A percentile compares a stretch with the other conserved stretches of the same genome.
These are phyloP conservation scores for Emys orbicularis DNA, from an alignment of 2,797 vertebrate species.

Conservation along the genomic window DNA sequence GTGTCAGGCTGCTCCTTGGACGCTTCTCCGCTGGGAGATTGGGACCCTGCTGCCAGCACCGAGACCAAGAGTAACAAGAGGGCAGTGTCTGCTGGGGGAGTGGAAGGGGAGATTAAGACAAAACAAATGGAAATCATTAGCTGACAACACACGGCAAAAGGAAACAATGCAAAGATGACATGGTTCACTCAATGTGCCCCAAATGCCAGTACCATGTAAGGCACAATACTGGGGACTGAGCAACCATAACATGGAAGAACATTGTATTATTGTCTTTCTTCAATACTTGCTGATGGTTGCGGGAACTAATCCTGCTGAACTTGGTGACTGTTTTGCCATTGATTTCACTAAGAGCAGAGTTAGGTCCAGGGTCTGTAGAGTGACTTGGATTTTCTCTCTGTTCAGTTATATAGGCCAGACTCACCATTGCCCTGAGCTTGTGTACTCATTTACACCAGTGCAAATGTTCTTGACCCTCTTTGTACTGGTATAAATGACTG, in stretches of 20 bases:
- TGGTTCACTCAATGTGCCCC: not conserved
- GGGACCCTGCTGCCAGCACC: not conserved
- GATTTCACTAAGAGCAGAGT: not conserved
- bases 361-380: not conserved
- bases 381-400: not conserved
- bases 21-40: constrained; percentile 63
- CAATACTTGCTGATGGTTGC: not conserved
- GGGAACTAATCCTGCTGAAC: not conserved
- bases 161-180: too few relatives aligned
- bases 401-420: not conserved
- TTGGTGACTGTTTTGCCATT: not conserved
- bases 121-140: not conserved
- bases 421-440: not conserved
- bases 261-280: not conserved
- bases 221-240: not conserved
- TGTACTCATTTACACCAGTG: not conserved
- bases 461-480: not conserved
- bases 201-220: too few relatives aligned
- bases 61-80: constrained; percentile 66
- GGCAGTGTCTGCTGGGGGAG: constrained; percentile 20
- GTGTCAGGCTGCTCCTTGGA: constrained; percentile 54
- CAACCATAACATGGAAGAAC: not conserved
- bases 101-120: not conserved
- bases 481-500: not conserved
- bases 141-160: accelerated